phyloP scores from a whole-genome alignment of 2,888 invertebrate species.

The Eremobia ochroleuca region DNA sequence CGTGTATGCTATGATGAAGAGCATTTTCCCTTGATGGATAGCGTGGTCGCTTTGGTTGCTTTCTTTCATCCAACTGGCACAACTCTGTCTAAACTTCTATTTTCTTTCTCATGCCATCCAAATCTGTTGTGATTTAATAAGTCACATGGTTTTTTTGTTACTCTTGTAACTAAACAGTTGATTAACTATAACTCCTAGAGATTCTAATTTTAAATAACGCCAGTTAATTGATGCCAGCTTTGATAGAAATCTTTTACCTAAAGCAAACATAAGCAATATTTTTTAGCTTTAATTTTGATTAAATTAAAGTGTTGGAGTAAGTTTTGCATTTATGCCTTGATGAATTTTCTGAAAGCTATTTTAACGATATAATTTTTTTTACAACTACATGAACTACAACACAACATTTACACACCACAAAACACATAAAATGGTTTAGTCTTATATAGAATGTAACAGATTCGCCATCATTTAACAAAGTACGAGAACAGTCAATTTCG shows the following conservation, averaged over 20 bases:
- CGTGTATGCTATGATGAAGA: slow-evolving; percentile 25
- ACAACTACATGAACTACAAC: slow-evolving; percentile 27
- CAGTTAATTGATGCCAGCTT: slow-evolving; percentile 51
- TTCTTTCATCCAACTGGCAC: slow-evolving; percentile 83
- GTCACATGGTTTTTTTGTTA: slow-evolving; percentile 81
- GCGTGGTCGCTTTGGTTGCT: slow-evolving; percentile 78
- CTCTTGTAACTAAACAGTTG: slow-evolving; percentile 89
- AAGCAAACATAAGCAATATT: slow-evolving; percentile 27
- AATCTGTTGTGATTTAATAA: slow-evolving; percentile 81
- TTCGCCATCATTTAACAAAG: slow-evolving; percentile 7
- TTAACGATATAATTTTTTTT: neutral
- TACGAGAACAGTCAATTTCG: slow-evolving; percentile 26
- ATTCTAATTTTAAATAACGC: slow-evolving; percentile 68
- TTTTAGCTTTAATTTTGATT: slow-evolving; percentile 23
- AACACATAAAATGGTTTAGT: slow-evolving; percentile 25
- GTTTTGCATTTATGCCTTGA: slow-evolving; percentile 23
- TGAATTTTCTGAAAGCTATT: slow-evolving; percentile 16
- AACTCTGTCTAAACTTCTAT: slow-evolving; percentile 82
- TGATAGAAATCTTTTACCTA: slow-evolving; percentile 22
- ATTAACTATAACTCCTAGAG: slow-evolving; percentile 84
- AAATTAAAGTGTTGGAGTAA: slow-evolving; percentile 12
- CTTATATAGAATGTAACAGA: slow-evolving; percentile 26
- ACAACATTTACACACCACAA: slow-evolving; percentile 43
- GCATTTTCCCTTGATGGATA: slow-evolving; percentile 73
- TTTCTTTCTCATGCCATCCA: slow-evolving; percentile 81